These are phyloP conservation scores for Tinea pellionella DNA, from an alignment of 2,888 invertebrate genomes.

Conservation along the genomic window DNA sequence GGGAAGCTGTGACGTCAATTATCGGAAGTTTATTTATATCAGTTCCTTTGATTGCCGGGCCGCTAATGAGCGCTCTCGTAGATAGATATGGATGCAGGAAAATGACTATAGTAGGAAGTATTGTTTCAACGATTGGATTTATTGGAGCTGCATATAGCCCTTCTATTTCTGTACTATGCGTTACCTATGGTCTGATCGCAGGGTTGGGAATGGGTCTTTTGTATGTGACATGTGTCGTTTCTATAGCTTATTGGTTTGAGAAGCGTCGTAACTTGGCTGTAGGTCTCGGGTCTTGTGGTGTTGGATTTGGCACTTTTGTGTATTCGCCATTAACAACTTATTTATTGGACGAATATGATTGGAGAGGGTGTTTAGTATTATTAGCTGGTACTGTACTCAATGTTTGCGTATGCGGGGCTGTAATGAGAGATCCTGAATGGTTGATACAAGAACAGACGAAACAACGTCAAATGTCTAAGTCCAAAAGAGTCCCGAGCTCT, in stretches of 20 bases:
- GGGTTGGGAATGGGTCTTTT: constrained; percentile 86
- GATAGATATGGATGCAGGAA: constrained; percentile 85
- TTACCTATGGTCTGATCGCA: constrained; percentile 87
- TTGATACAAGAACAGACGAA: constrained; percentile 74
- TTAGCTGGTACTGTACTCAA: constrained; percentile 87
- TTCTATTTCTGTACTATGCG: constrained; percentile 79
- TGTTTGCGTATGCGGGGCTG: constrained; percentile 85
- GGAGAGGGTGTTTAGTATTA: constrained; percentile 83
- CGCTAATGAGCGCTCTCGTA: constrained; percentile 85
- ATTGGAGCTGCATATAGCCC: constrained; percentile 77
- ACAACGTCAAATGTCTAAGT: constrained; percentile 58
- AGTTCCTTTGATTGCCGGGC: constrained; percentile 87
- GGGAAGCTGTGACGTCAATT: constrained; percentile 87
- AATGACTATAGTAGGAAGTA: constrained; percentile 80
- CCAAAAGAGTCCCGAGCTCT: constrained; percentile 62
- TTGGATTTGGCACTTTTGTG: constrained; percentile 89
- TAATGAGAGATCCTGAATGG: constrained; percentile 93
- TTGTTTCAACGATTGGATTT: constrained; percentile 81
- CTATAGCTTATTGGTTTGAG: constrained; percentile 94
- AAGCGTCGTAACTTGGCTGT: constrained; percentile 88
- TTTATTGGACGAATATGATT: constrained; percentile 79
- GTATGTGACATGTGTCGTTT: constrained; percentile 91
- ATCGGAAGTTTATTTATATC: constrained; percentile 91
- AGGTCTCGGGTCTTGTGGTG: constrained; percentile 88
- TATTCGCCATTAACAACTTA: constrained; percentile 87